phyloP scores from a whole-genome alignment of 2,797 vertebrate genomes.

The Coendou prehensilis region DNA sequence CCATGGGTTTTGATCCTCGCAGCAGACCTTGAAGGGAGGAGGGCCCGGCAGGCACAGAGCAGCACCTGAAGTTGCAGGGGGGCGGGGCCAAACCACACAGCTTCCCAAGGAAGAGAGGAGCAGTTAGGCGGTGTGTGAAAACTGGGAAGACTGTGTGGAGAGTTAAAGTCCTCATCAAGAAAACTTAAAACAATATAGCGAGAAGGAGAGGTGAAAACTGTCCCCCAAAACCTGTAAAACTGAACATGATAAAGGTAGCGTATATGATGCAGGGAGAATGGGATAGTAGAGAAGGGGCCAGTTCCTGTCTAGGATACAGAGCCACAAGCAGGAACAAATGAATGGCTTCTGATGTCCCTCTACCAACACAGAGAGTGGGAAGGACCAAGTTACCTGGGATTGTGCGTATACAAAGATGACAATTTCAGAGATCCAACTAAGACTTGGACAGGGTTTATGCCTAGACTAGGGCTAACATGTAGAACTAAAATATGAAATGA shows the following conservation, averaged over 20 bases:
- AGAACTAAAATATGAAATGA: slow-evolving; percentile 19
- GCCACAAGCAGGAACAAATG: not conserved
- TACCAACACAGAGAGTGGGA: not conserved
- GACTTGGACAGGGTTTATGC: not conserved
- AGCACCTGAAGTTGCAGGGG: not conserved
- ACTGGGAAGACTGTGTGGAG: not conserved
- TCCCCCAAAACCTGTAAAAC: not conserved
- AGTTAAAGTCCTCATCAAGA: slow-evolving; percentile 9
- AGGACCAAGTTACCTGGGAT: not conserved
- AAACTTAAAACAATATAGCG: not conserved
- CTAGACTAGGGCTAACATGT: not conserved
- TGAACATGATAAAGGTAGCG: not conserved
- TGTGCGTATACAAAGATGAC: not conserved
- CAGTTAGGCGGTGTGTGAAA: not conserved
- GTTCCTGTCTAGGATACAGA: not conserved
- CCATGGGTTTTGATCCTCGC: not conserved
- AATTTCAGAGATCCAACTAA: not conserved
- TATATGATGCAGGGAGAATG: not conserved
- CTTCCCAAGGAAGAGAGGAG: not conserved
- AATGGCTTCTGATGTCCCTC: not conserved
- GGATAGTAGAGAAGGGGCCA: not conserved
- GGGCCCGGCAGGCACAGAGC: not conserved
- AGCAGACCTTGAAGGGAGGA: not conserved
- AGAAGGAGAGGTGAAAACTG: not conserved
- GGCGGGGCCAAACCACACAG: not conserved